Base-by-base conservation (phyloP, 1,140 invertebrate genomes). In the Babylonia areolata region DNA sequence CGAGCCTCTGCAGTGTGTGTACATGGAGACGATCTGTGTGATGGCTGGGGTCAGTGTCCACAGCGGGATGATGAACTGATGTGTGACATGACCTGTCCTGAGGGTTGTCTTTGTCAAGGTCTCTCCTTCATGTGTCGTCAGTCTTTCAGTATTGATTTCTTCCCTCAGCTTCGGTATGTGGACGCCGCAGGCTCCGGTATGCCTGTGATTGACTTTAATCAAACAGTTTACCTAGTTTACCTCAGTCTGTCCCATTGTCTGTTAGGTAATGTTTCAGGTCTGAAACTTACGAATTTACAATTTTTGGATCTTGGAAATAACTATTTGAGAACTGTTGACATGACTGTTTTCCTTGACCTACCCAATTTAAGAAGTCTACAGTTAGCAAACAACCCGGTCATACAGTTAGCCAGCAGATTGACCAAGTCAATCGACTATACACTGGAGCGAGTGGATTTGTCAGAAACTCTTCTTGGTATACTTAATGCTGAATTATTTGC, bases 281-380 rank as follows among this genome's bases (percentile, higher is more conserved):
- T 39, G 35, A 11, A 42, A 64, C 40, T 37, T 31, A 2, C n/a
- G 42, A 33, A 58, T 79, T n/a, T 73, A 23, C 31, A 9, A 23
- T 9, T 42, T 9, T n/a, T 87, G 15, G 79, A 87, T 73, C n/a
- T 87, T 12, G 78, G 78, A 28, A 5, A 87, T 39, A 87, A 85
- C 51, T 17, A 75, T 35, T 64, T 87, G 40, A 51, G 17, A 2
- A 23, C 31, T 28, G 35, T 87, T 15, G 46, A 23, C 3, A 5
- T 64, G n/a, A 69, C 33, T 39, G 37, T 79, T 28, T 85, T 87
- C 17, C 3, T 20, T 15, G 73, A 37, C 69, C 31, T 85, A n/a
- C 17, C 37, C 12, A 85, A 85, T 54, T 31, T 87, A 28, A 81
- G 64, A 81, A 31, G 42, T 2, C n/a, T 87, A 23, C 37, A 73